phyloP scores from a whole-genome alignment of 2,113 vertebrate genomes.

The Gila orcuttii region DNA sequence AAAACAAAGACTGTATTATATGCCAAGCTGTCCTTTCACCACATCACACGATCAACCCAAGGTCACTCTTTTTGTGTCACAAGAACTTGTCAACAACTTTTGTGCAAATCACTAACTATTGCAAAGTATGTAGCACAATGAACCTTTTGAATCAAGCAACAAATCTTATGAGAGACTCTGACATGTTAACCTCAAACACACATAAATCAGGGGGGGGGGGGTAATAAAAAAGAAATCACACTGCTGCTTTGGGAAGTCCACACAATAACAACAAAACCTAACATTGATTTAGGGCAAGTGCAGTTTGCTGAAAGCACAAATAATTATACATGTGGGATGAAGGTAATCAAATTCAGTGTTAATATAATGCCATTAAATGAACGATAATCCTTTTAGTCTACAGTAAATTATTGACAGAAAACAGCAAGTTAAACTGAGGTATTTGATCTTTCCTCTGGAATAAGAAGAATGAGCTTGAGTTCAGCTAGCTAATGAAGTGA shows the following conservation, averaged over 20 bases:
- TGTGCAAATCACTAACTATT: constrained; percentile 21
- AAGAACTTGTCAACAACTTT: constrained; percentile 15
- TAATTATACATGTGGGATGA: constrained; percentile 12
- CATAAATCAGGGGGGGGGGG: too few species aligned
- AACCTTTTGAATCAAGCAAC: background rate
- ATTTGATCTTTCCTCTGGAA: background rate
- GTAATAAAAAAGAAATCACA: background rate
- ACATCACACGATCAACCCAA: constrained; percentile 7
- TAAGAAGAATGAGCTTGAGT: background rate
- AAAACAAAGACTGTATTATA: constrained; percentile 3
- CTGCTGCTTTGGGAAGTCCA: background rate
- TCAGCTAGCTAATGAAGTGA: background rate
- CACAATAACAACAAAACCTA: background rate
- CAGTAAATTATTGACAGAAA: background rate
- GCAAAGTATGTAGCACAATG: background rate
- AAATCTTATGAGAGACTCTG: background rate
- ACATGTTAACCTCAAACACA: constrained; percentile 2
- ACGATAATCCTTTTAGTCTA: background rate
- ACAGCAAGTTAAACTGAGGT: background rate
- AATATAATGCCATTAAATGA: constrained; percentile 2
- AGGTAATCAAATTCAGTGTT: background rate
- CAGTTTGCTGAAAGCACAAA: background rate
- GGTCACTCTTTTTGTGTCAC: background rate
- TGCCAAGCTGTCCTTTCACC: background rate
- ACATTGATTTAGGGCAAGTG: background rate